These are phyloP conservation scores for Toxotes lorentzi DNA, from an alignment of 2,797 vertebrate genomes.

Conservation along the genomic window DNA sequence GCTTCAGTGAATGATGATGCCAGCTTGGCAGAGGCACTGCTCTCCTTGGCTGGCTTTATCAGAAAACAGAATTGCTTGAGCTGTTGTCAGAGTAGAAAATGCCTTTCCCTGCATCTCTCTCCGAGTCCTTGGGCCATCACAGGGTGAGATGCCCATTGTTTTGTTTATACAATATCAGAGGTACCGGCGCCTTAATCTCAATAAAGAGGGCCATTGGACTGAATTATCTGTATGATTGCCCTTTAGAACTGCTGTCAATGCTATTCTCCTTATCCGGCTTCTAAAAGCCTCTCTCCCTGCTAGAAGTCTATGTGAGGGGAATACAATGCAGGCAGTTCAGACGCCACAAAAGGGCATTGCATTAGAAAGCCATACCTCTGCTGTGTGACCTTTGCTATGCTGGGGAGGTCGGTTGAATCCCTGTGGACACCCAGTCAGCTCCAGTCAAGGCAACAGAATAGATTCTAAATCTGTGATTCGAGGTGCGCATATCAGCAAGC, in stretches of 20 bases:
- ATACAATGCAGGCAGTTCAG: conserved; percentile 80
- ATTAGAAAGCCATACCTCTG: conserved; percentile 85
- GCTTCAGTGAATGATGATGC: conserved; percentile 44
- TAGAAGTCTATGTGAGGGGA: conserved; percentile 80
- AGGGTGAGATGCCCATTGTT: conserved; percentile 74
- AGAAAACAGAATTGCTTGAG: conserved; percentile 44
- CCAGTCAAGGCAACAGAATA: conserved; percentile 75
- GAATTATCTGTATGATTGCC: conserved; percentile 84
- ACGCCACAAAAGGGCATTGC: conserved; percentile 83
- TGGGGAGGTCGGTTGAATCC: conserved; percentile 79
- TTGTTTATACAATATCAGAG: conserved; percentile 82
- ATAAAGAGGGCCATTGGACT: conserved; percentile 80
- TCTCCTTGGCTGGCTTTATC: conserved; percentile 54
- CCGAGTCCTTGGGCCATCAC: conserved; percentile 66
- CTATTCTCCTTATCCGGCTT: conserved; percentile 80
- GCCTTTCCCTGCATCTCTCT: conserved; percentile 49
- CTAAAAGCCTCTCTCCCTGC: conserved; percentile 76
- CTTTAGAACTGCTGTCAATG: conserved; percentile 83
- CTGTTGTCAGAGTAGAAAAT: conserved; percentile 59
- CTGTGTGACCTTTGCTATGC: conserved; percentile 84
- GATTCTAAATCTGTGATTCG: conserved; percentile 75
- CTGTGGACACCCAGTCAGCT: conserved; percentile 74
- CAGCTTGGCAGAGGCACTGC: conserved; percentile 46
- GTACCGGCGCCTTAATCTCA: conserved; percentile 76
- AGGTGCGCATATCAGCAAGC: conserved; percentile 54